phyloP scores from a whole-genome alignment of 1,140 invertebrate genomes.

The Pollicipes pollicipes region DNA sequence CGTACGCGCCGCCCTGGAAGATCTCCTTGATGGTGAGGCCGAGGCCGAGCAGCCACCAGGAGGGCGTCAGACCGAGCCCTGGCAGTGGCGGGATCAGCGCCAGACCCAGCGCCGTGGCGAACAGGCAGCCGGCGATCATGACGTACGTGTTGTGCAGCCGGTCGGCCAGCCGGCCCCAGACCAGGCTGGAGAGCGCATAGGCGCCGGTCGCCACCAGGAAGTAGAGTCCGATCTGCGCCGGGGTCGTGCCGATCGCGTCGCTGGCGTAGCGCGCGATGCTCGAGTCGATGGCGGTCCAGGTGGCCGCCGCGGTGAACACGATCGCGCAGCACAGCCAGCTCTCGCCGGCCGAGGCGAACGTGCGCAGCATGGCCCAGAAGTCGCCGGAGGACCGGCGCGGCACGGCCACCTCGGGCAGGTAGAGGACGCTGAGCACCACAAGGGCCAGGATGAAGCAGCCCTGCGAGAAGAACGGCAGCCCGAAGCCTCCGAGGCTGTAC shows the following conservation, averaged over 20 bases:
- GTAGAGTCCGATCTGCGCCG: neutral
- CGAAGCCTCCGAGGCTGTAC: constrained; percentile 33
- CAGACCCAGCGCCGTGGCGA: neutral
- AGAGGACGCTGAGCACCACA: constrained; percentile 37
- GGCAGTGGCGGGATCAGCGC: neutral
- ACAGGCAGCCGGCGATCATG: neutral
- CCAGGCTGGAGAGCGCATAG: neutral
- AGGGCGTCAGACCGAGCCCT: neutral
- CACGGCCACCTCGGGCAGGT: constrained; percentile 29
- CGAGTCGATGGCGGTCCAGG: neutral
- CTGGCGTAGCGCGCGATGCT: neutral
- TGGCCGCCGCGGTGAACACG: neutral
- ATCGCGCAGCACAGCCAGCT: constrained; percentile 29
- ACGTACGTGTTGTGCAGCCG: neutral
- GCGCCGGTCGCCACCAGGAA: neutral
- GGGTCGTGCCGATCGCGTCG: neutral
- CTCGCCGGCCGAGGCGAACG: constrained; percentile 38
- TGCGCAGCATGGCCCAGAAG: constrained; percentile 39
- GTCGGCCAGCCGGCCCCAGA: neutral
- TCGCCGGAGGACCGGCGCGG: neutral
- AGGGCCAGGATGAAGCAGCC: constrained; percentile 29
- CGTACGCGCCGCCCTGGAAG: constrained; percentile 1
- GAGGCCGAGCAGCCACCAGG: neutral
- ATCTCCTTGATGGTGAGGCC: constrained; percentile 4
- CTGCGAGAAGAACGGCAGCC: constrained; percentile 35